Base-by-base conservation (phyloP, 2,888 invertebrate species). In the Ectemnius continuus region DNA sequence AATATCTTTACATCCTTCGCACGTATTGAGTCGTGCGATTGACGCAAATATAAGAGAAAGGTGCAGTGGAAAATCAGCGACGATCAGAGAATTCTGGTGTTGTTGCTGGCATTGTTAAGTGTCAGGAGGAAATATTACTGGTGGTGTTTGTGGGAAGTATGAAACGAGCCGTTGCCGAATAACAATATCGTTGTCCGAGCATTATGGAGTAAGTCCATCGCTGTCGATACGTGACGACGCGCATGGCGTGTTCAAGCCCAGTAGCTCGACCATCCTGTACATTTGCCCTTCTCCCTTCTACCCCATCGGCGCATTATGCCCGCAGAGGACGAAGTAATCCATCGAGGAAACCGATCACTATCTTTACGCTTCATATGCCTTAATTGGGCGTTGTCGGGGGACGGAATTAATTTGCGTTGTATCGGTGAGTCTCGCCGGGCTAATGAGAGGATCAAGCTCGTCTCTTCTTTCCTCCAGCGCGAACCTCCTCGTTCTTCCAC, bases 361-460 rank as follows among this genome's bases (percentile, higher is more conserved):
- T 86, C 87, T 85, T 86, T 78, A 86, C 85, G 88, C 85, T 87
- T 88, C 86, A 88, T 88, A 88, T 87, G 85, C 84, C 84, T 86
- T 88, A 88, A 88, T 88, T 88, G 86, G 87, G 85, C 87, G 85
- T 86, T 85, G 85, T 84, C 71, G 81, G 82, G 75, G 81, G 84
- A 86, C 81, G 82, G 86, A 86, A 88, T 88, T 88, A 88, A 88
- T 88, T 88, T 86, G 85, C 85, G 82, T 88, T 88, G 84, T 84
- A 81, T 81, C 78, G 81, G 76, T 75, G 72, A 81, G 67, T 68
- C 65, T 36, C 36, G 36, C 36, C 36, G 36, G 64, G 70, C 79
- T 85, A 85, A 86, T 83, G 84, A 85, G 80, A 73, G 78, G 78
- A 77, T 76, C 74, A 75, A 67, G 61, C 16, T 52, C 52, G 52